Base-by-base conservation (phyloP, 2,888 invertebrate genomes). In the Lissonota sp. region DNA sequence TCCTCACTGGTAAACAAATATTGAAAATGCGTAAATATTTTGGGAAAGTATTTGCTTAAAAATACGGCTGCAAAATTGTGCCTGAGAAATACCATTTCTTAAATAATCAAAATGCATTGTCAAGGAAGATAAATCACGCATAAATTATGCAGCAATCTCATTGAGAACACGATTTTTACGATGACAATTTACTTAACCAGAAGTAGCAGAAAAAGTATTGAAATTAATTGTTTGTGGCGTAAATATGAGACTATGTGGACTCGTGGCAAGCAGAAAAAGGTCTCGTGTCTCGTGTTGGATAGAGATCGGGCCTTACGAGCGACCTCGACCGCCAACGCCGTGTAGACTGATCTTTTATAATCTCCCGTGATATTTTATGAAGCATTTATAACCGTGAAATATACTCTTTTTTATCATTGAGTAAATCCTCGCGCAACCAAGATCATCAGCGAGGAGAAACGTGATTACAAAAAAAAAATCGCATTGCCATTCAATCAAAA, bases 201-300 rank as follows among this genome's bases (percentile, higher is more conserved):
- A 14, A 44, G 51, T 4, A 44, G 12, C 12, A 66, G 58, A 40
- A 12, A 42, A 63, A 79, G 62, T 57, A 1, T 64, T 62, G 51
- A 6, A 60, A 80, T 64, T 72, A 72, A 76, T 80, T 76, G 42
- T 71, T 75, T 63, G 69, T 74, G 73, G 66, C 66, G 57, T 62
- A 16, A 1, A 16, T 55, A 46, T 46, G 1, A 26, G 26, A 26
- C 1, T 26, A 12, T 57, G 39, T 14, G 60, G 26, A 57, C 40
- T 14, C 37, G 26, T 40, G 51, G 57, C 46, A 58, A 58, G 57
- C 44, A 49, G 14, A 44, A 39, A 37, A 37, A 12, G 16, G 57
- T 74, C 57, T 63, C 64, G 63, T 64, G 44, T 42, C 10, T 58
- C 26, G 26, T 26, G 26, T 26, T 26, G 26, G 26, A 57, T 39